Conservation (phyloP, 2,888 invertebrate species). For the Eupelmus urozonus region DNA sequence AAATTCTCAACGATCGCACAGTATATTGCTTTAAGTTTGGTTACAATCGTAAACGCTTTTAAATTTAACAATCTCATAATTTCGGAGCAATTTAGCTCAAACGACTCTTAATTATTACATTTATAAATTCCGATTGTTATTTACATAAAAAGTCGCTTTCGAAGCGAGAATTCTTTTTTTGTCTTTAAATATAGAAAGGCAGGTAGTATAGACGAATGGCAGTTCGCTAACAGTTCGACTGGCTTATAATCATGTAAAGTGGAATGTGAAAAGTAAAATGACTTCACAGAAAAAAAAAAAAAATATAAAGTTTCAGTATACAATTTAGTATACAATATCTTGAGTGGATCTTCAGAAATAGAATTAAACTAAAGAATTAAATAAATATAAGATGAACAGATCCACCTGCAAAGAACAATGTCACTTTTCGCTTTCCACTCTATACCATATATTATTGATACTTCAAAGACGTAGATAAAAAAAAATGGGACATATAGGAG, state of each 20-base stretch:
- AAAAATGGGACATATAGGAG: not conserved
- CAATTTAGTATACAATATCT: too few species aligned
- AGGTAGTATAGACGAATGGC: too few species aligned
- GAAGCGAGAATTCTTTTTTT: not conserved
- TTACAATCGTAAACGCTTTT: too few species aligned
- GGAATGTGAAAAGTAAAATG: conserved; percentile 32
- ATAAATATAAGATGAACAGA: conserved; percentile 10
- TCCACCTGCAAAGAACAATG: not conserved
- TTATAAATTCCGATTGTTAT: conserved; percentile 12
- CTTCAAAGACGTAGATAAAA: conserved; percentile 6
- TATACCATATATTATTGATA: not conserved
- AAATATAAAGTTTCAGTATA: too few species aligned
- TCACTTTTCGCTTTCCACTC: conserved; percentile 31
- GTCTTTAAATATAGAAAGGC: not conserved
- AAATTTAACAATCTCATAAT: too few species aligned
- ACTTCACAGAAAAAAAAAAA: not conserved
- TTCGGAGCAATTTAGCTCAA: too few species aligned
- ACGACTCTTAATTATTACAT: too few species aligned
- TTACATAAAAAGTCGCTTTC: conserved; percentile 9
- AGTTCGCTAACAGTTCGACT: too few species aligned
- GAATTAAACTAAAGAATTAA: too few species aligned
- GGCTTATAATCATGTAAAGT: conserved; percentile 34
- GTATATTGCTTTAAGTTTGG: too few species aligned
- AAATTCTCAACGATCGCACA: too few species aligned
- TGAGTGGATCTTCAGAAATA: not conserved